Evolutionary conservation across 1,140 invertebrate genomes (phyloP), one percentile per base, ranked within the genome.

Genomic region (Drosophila sturtevanti): DNA sequence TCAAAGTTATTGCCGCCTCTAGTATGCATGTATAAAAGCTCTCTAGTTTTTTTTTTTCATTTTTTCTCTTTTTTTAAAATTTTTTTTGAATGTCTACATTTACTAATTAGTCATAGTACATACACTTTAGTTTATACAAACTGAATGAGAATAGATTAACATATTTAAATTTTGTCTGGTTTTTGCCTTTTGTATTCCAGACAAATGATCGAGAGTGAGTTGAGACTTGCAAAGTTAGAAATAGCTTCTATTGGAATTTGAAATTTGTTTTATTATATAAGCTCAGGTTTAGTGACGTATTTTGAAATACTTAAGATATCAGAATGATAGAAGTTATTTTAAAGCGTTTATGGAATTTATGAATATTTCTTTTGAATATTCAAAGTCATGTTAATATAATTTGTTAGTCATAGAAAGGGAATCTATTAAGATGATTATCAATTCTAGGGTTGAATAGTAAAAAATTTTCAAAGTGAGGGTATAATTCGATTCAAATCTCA

Each of bases 81-180:
- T 31, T 31, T 4, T 31, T 31, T 31, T 55, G 12, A 24, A 9
- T 34, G 52, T 55, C 22, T 55, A 73, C 71, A 68, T 59, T 71
- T 77, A 82, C 76, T 82, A 84, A 77, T 82, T 82, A 82, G 71
- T 66, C 80, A 84, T 22, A 69, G 18, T 34, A 64, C 21, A 48
- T 27, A 58, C 9, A 48, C 9, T 44, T 18, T 44, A 44, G 0
- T 34, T 55, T 16, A n/a, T 58, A 37, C 14, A 18, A 63, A 63
- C 54, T 18, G 14, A 61, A 18, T 34, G 54, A 56, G 54, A 56
- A 56, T 55, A 65, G 11, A 66, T 63, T 56, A 56, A 34, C 54
- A 56, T 56, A 56, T 56, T 56, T 56, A 16, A 16, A 48, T 3
- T 7, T 0, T 48, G 41, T 48, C 16, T 48, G 7, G 41, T 48